Evolutionary conservation across 2,888 invertebrate species (phyloP).

Genomic region (Allolobophora icterica): DNA sequence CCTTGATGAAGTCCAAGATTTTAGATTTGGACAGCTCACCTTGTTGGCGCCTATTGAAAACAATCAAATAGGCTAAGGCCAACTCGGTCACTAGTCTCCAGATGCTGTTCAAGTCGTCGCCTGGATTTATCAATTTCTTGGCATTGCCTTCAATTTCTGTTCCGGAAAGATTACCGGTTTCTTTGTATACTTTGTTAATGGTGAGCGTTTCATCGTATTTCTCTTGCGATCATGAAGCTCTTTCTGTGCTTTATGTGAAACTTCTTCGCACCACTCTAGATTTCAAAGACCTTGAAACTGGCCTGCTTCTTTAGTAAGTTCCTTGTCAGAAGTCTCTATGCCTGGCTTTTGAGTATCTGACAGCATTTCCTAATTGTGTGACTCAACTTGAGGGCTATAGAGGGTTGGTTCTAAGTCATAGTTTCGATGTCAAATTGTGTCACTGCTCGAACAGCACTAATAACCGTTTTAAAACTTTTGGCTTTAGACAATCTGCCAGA

Average conservation of each 20-base stretch:
- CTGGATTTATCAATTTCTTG: neutral
- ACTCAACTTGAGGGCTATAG: neutral
- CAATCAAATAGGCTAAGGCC: neutral
- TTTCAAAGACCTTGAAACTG: neutral
- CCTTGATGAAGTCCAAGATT: neutral
- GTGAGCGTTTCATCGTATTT: neutral
- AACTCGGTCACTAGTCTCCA: neutral
- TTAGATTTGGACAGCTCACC: neutral
- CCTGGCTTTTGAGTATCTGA: neutral
- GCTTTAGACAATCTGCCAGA: no score
- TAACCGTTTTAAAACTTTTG: no score
- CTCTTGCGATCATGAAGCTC: neutral
- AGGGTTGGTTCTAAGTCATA: neutral
- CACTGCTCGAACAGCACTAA: no score
- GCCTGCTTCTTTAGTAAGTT: neutral
- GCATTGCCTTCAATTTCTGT: neutral
- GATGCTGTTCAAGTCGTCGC: neutral
- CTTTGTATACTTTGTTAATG: neutral
- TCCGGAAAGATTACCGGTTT: neutral
- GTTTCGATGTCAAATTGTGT: neutral
- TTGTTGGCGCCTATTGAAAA: constrained; percentile 25
- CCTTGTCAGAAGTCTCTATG: neutral
- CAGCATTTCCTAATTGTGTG: neutral
- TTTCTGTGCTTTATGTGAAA: neutral
- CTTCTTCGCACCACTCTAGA: neutral